A percentile compares a stretch with the other conserved stretches of the same genome.
Evolutionary conservation across 2,888 invertebrate genomes (phyloP).

Genomic region (Agrotis ipsilon): DNA sequence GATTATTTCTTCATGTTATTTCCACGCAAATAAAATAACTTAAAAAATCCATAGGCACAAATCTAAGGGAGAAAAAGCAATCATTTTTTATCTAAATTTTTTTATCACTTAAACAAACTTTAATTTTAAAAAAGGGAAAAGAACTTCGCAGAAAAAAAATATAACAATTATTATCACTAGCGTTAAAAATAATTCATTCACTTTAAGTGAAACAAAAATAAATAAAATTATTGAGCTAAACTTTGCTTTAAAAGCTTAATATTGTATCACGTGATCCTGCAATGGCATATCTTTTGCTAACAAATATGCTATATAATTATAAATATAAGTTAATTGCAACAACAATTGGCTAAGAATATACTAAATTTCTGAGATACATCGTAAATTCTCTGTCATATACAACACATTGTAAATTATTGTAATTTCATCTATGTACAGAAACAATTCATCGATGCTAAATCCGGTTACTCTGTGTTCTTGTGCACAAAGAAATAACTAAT

Average conservation of each 20-base stretch:
- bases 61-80: not conserved
- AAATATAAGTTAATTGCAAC: constrained; percentile 10
- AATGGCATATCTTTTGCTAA: constrained; percentile 3
- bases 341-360: no score
- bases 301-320: not conserved
- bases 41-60: not conserved
- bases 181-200: constrained; percentile 20
- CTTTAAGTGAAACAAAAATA: constrained; percentile 40
- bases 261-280: constrained; percentile 7
- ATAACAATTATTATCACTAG: constrained; percentile 36
- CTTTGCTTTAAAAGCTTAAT: constrained; percentile 23
- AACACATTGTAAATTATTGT: not conserved
- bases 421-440: not conserved
- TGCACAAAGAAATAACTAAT: not conserved
- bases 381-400: not conserved
- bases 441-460: not conserved
- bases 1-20: not conserved
- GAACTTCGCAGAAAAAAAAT: constrained; percentile 19
- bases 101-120: constrained; percentile 9
- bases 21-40: not conserved
- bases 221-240: constrained; percentile 24
- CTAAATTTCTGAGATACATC: not conserved
- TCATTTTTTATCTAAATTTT: not conserved
- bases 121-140: not conserved
- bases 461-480: not conserved